Evolutionary conservation across 1,140 invertebrate species (phyloP).

Genomic region (Drosophila novamexicana): DNA sequence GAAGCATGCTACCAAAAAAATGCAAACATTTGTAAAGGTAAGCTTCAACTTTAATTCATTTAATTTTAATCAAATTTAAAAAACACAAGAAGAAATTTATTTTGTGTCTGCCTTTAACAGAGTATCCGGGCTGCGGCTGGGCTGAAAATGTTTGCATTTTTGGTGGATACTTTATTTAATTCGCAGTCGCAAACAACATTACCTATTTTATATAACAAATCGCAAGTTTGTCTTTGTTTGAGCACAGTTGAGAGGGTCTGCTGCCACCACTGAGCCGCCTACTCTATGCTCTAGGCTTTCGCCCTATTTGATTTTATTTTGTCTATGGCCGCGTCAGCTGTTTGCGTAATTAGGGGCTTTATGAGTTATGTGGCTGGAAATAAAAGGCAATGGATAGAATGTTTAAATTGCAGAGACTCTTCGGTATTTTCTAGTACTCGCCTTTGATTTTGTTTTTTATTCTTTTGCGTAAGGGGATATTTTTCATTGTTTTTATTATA

Average conservation of each 20-base stretch:
- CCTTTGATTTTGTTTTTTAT: background rate
- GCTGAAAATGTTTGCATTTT: background rate
- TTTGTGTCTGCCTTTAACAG: background rate
- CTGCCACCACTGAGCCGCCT: background rate
- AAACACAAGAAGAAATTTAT: too few relatives aligned
- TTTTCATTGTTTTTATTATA: slow-evolving; percentile 11
- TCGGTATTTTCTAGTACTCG: background rate
- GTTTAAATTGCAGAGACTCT: slow-evolving; percentile 50
- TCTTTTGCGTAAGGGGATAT: background rate
- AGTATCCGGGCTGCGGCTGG: background rate
- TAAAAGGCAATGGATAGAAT: slow-evolving; percentile 26
- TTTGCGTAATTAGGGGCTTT: slow-evolving; percentile 75
- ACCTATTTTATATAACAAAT: slow-evolving; percentile 22
- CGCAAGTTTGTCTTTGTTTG: slow-evolving; percentile 13
- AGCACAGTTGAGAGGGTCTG: background rate
- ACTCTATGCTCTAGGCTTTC: background rate
- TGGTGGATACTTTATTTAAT: background rate
- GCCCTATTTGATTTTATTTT: slow-evolving; percentile 35
- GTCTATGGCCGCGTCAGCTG: slow-evolving; percentile 72
- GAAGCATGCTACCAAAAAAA: too few relatives aligned
- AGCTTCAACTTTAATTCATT: too few relatives aligned
- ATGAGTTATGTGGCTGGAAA: slow-evolving; percentile 65
- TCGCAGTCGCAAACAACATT: slow-evolving; percentile 5
- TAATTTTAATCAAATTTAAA: too few relatives aligned
- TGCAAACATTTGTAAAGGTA: too few relatives aligned